Base-by-base conservation (phyloP, 2,797 vertebrate genomes). In the Cyclopterus lumpus region DNA sequence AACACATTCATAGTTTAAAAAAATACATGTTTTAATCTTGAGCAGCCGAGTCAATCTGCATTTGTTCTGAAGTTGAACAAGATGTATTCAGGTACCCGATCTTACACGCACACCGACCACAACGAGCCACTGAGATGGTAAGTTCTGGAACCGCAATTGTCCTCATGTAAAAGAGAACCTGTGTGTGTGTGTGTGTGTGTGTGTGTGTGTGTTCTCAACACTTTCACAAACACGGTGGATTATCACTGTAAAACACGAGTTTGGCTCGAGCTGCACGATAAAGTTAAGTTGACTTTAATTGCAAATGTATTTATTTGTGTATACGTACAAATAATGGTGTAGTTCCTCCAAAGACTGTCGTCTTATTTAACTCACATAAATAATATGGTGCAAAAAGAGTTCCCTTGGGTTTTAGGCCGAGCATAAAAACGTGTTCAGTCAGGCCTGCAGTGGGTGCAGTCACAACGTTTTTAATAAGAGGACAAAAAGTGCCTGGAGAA, bases 401-500 rank as follows among this genome's bases (percentile, higher is more conserved):
- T 49, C 48, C 4, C n/a, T 49, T 11, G 20, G 20, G 8, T n/a
- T 49, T n/a, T 7, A 22, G 48, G 11, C 4, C 1, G 11, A 24
- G 22, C 59, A 34, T 59, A 12, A 28, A 67, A 71, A 81, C 88
- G 0, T 82, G 89, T 87, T 88, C 76, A 81, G 83, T 87, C 86
- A 88, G 58, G 89, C 66, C 71, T 28, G 1, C 32, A 18, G 24
- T 67, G 73, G 79, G 76, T 82, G 83, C 61, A 81, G 79, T 80
- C 77, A 75, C 75, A 71, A 51, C 26, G 57, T 70, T 77, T 75
- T 87, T 66, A 84, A 73, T 76, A 65, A 81, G 76, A 84, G 86
- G 58, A 90, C 86, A 81, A 59, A 81, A 81, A 86, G 20, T 55
- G 88, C 90, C 91, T 78, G 79, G 61, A 85, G 90, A 28, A 28